Evolutionary conservation across 1,140 invertebrate species (phyloP), one percentile per base, ranked within the genome.

Genomic region (Brachionus rotundiformis): DNA sequence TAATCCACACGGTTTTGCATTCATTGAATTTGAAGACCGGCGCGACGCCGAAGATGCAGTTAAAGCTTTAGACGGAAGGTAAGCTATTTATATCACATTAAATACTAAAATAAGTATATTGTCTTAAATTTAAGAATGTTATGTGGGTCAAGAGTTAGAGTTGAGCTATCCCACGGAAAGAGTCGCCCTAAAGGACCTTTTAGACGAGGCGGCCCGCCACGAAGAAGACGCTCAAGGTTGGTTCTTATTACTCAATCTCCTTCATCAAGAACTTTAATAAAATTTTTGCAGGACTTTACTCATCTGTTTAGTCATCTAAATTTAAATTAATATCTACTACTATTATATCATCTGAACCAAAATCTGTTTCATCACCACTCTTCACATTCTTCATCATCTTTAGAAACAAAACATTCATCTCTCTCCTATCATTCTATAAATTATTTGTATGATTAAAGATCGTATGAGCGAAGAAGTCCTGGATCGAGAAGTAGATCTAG

Each of bases 31-130:
- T 89, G 95, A 98, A 89, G 95, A 95, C 87, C 91, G 92, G 85
- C 92, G 94, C 85, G 95, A 98, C 89, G 95, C 95, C 6, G 94
- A 95, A 86, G 95, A 98, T 89, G 93, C 95, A 13, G 93, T 95
- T n/a, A 90, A 94, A 85, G 94, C 92, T 63, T 89, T 98, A 82
- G 95, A 98, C 90, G 96, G 96, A 85, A 88, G 88, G 91, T 91
- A 13, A 23, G 47, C 1, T 13, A 23, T 25, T 68, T 76, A 82
- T 36, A 81, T 41, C n/a, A n/a, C 5, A n/a, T 6, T 39, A n/a
- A 19, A 75, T 47, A 10, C 84, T 84, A 0, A 10, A 4, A 1
- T 19, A 54, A 54, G 1, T 54, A 54, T 2, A n/a, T 54, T 54
- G 8, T 6, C 10, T n/a, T 29, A 6, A 10, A 25, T 27, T 29